Evolutionary conservation across 2,113 vertebrate genomes (phyloP).

Genomic region (Telmatochromis bifrenatus): DNA sequence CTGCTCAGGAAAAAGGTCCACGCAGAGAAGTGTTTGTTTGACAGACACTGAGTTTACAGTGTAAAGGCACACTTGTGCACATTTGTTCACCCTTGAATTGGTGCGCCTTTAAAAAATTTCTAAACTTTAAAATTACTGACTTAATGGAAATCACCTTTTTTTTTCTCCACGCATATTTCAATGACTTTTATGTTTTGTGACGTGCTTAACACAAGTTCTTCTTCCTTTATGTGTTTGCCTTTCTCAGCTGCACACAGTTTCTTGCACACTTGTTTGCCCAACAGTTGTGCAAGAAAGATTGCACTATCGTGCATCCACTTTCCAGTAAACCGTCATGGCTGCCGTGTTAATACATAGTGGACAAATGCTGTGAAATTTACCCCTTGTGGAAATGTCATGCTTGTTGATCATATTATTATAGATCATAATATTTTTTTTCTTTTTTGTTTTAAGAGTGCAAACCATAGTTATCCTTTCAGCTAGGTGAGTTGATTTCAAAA

Average conservation of each 20-base stretch:
- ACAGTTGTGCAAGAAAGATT: constrained; percentile 25
- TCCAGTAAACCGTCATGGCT: neutral
- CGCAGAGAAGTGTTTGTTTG: constrained; percentile 61
- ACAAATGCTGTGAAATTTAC: neutral
- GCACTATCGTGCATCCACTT: neutral
- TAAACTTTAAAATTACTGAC: neutral
- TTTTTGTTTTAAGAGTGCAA: neutral
- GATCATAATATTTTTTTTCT: neutral
- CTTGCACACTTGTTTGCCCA: neutral
- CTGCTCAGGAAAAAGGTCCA: constrained; percentile 33
- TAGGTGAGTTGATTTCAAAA: neutral
- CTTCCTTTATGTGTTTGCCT: constrained; percentile 26
- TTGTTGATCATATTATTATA: neutral
- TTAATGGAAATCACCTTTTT: neutral
- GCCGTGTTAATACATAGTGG: neutral
- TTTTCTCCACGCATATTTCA: neutral
- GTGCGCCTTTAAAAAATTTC: neutral
- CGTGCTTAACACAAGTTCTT: neutral
- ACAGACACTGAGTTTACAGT: constrained; percentile 4
- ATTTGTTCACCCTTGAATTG: neutral
- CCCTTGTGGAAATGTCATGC: neutral
- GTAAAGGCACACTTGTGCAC: neutral
- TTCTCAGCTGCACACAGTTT: constrained; percentile 2
- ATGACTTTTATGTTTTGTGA: neutral
- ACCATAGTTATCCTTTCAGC: neutral